phyloP scores from a whole-genome alignment of 2,888 invertebrate genomes.

The Ectobius pallidus region DNA sequence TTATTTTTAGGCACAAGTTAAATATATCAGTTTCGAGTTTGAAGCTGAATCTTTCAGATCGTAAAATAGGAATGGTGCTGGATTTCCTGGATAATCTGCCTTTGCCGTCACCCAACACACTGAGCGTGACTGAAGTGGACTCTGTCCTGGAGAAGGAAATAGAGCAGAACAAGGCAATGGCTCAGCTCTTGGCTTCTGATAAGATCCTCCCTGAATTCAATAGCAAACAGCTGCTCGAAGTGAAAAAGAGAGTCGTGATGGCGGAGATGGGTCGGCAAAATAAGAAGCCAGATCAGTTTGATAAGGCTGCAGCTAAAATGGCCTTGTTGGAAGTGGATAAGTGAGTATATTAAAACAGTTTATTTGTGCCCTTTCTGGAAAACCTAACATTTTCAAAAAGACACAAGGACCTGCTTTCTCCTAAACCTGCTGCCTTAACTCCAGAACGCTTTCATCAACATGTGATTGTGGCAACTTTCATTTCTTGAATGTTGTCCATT shows the following conservation, averaged over 20 bases:
- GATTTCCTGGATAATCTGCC: conserved; percentile 65
- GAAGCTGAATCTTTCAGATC: conserved; percentile 77
- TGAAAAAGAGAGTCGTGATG: conserved; percentile 37
- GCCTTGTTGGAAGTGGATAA: conserved; percentile 56
- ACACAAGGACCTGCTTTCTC: too few species aligned
- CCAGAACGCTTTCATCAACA: too few species aligned
- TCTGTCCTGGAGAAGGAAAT: conserved; percentile 25
- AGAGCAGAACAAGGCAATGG: conserved; percentile 31
- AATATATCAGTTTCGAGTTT: conserved; percentile 73
- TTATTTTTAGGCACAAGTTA: conserved; percentile 81
- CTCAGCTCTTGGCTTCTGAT: conserved; percentile 39
- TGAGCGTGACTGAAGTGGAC: conserved; percentile 43
- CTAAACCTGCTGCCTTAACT: too few species aligned
- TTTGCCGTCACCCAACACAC: conserved; percentile 52
- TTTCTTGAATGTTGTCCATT: too few species aligned
- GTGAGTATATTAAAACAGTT: conserved; percentile 44
- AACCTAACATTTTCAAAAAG: too few species aligned
- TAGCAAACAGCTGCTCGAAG: conserved; percentile 38
- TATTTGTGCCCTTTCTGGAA: too few species aligned
- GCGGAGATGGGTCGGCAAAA: conserved; percentile 37
- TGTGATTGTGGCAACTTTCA: too few species aligned
- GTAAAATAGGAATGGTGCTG: conserved; percentile 67
- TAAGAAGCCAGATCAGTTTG: conserved; percentile 46
- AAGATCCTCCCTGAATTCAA: conserved; percentile 41
- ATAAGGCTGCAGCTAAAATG: conserved; percentile 54